Conservation (phyloP, 2,113 vertebrate genomes). For the Atherinomorus stipes region DNA sequence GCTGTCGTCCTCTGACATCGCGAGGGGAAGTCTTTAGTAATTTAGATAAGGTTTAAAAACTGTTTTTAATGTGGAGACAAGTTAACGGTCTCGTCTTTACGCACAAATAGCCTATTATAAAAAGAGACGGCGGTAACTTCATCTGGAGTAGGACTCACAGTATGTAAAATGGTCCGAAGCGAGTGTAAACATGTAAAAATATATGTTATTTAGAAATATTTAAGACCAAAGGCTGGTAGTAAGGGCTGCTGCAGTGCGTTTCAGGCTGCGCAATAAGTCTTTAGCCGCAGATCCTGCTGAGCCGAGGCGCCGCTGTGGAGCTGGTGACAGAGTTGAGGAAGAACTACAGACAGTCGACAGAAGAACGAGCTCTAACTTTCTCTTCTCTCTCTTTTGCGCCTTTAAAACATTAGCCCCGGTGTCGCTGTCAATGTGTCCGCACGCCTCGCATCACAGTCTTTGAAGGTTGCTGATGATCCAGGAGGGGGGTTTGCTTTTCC, state of each 20-base stretch:
- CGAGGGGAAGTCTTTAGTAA: slow-evolving; percentile 42
- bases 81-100: slow-evolving; percentile 43
- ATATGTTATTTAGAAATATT: neutral
- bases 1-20: slow-evolving; percentile 91
- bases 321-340: slow-evolving; percentile 11
- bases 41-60: neutral
- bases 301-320: slow-evolving; percentile 38
- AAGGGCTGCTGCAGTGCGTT: slow-evolving; percentile 1
- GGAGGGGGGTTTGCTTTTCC: slow-evolving; percentile 84
- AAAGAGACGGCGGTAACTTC: neutral
- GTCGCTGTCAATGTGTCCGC: slow-evolving; percentile 77
- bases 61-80: slow-evolving; percentile 20
- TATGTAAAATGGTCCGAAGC: slow-evolving; percentile 8
- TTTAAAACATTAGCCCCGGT: slow-evolving; percentile 42
- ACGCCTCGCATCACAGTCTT: slow-evolving; percentile 81
- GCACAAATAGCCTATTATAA: slow-evolving; percentile 11
- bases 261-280: slow-evolving; percentile 8
- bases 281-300: slow-evolving; percentile 41
- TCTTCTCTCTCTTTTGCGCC: slow-evolving; percentile 33
- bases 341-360: slow-evolving; percentile 30
- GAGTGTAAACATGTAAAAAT: neutral
- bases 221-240: neutral
- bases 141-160: slow-evolving; percentile 18
- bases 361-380: slow-evolving; percentile 42
- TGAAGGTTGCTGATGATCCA: slow-evolving; percentile 87